Percentiles rank a stretch among this genome's conserved stretches.
These are phyloP conservation scores for Zaprionus taronus DNA, from an alignment of 1,140 invertebrate species.

Conservation along the genomic window DNA sequence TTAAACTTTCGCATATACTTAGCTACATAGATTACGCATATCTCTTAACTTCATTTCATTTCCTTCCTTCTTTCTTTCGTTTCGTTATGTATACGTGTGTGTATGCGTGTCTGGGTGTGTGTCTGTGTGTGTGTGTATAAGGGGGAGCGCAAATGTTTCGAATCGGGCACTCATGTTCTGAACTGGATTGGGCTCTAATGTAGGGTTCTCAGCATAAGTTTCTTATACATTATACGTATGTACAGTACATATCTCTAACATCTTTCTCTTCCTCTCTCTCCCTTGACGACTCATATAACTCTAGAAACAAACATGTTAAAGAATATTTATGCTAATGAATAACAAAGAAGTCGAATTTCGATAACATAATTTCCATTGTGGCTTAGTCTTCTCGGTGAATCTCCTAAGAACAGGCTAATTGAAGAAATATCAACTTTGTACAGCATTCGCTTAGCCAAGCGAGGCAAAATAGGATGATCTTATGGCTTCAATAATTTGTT, in stretches of 20 bases:
- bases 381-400: background rate
- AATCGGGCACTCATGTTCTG: background rate
- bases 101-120: slow-evolving; percentile 12
- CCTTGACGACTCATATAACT: background rate
- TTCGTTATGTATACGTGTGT: slow-evolving; percentile 9
- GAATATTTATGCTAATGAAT: slow-evolving; percentile 15
- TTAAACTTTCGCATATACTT: slow-evolving; percentile 53
- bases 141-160: slow-evolving; percentile 3
- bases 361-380: slow-evolving; percentile 11
- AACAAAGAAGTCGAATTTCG: slow-evolving; percentile 14
- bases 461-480: background rate
- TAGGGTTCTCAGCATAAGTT: background rate
- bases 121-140: slow-evolving; percentile 2
- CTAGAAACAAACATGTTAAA: slow-evolving; percentile 7
- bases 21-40: slow-evolving; percentile 42
- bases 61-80: background rate
- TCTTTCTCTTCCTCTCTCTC: background rate
- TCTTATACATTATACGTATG: slow-evolving; percentile 11
- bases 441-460: background rate
- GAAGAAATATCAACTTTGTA: background rate
- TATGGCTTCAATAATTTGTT: background rate
- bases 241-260: background rate
- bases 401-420: background rate
- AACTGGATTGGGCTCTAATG: background rate
- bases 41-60: slow-evolving; percentile 7